phyloP scores from a whole-genome alignment of 2,113 vertebrate genomes.

The Plecturocebus donacophilus region DNA sequence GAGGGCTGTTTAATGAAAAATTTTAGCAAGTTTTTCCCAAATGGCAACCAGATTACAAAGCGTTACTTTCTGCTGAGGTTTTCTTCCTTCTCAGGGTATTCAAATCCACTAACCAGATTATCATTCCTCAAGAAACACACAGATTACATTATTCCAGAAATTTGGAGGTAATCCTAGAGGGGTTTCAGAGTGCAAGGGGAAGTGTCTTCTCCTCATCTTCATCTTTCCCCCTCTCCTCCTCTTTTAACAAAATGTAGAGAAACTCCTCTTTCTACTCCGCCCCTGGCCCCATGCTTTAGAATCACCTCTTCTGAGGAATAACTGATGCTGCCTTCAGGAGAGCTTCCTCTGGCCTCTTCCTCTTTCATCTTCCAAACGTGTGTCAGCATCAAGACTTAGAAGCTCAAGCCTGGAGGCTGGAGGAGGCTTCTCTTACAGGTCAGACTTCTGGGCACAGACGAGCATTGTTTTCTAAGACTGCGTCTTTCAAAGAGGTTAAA shows the following conservation, averaged over 20 bases:
- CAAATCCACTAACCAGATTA: not conserved
- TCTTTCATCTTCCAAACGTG: not conserved
- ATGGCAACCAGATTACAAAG: not conserved
- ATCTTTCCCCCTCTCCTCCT: not conserved
- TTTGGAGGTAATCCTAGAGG: not conserved
- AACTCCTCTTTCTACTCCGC: not conserved
- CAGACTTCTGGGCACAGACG: not conserved
- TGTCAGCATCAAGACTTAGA: not conserved
- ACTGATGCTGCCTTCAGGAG: not conserved
- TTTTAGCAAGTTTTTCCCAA: not conserved
- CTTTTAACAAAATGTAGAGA: not conserved
- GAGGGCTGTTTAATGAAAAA: not conserved
- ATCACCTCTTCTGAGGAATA: not conserved
- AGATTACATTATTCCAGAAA: slow-evolving; percentile 14
- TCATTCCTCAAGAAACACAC: not conserved
- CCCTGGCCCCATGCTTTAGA: too few relatives aligned
- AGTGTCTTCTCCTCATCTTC: not conserved
- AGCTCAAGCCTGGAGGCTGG: not conserved
- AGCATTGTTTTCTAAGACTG: not conserved
- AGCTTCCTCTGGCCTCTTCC: not conserved
- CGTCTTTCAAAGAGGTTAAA: not conserved
- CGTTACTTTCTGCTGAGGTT: not conserved
- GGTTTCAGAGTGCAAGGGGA: not conserved
- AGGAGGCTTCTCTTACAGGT: not conserved
- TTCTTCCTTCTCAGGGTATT: not conserved